phyloP scores from a whole-genome alignment of 2,888 invertebrate species.

The Synergus laeviventris region DNA sequence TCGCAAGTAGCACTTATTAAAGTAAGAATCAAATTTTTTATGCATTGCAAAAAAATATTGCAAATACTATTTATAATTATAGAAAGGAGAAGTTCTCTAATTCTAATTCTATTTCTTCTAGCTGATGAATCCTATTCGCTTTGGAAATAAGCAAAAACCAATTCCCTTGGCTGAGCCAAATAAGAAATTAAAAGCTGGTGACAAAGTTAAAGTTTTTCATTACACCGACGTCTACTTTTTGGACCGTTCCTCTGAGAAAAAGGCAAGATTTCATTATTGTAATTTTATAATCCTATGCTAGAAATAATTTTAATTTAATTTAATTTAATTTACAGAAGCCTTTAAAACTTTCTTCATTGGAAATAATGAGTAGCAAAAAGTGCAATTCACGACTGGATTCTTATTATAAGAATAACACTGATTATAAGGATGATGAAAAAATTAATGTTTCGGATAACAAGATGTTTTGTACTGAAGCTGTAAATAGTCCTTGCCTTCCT shows the following conservation, averaged over 20 bases:
- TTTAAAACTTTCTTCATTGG: not conserved
- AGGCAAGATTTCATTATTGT: not conserved
- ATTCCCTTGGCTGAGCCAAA: slow-evolving; percentile 1
- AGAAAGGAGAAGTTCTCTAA: not conserved
- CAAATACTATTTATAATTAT: too few species aligned
- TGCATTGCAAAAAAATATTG: not conserved
- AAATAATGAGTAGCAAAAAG: not conserved
- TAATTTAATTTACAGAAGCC: not conserved
- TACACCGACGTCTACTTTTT: not conserved
- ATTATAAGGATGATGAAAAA: not conserved
- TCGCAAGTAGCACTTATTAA: not conserved
- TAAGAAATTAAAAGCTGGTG: not conserved
- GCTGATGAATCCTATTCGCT: not conserved
- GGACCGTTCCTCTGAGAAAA: not conserved
- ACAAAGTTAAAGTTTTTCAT: not conserved
- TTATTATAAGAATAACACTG: not conserved
- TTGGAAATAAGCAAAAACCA: not conserved
- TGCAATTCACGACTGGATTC: slow-evolving; percentile 1
- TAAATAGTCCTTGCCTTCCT: not conserved
- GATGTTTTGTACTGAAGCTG: not conserved
- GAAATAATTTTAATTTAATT: not conserved
- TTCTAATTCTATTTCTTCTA: not conserved
- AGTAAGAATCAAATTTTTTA: not conserved
- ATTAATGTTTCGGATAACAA: not conserved
- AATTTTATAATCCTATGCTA: not conserved